Evolutionary conservation across 2,888 invertebrate species (phyloP), one percentile per base, ranked within the genome.

Genomic region (Amblyjoppa fuscipennis): DNA sequence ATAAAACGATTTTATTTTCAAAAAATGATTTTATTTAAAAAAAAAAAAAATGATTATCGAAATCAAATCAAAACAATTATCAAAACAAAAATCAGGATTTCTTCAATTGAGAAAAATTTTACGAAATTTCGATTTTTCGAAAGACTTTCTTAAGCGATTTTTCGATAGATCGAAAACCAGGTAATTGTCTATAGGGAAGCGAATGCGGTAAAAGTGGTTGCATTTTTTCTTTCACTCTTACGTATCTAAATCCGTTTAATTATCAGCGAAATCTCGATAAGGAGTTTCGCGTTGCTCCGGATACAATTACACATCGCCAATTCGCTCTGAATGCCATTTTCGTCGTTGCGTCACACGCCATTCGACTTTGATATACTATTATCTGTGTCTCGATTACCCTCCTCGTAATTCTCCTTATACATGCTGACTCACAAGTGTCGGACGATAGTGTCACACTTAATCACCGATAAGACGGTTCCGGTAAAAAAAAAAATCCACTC

Each of bases 291-390:
- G 25, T 3, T 28, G 6, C 11, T 28, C 59, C 45, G 45, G 38
- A 34, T n/a, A 38, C 20, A 68, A 68, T 38, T 11, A 20, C n/a
- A 41, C 0, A 68, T 41, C 20, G 20, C 1, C 11, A 11, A 61
- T 41, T 34, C 45, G n/a, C 25, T 11, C 25, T 6, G 20, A 45
- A 41, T 68, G 20, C 38, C n/a, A 38, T 6, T 34, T 38, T 38
- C 64, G 20, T 66, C 28, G 28, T 59, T 59, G 59, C 59, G 59
- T 59, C 59, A 66, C 20, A 41, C 28, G 41, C 45, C 79, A 82
- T 70, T 61, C 70, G 74, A 85, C 85, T 85, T 85, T 82, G 85
- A 83, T 76, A 78, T 38, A 45, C 28, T 82, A 85, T 85, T 85
- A 85, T 75, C 31, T 16, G 9, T 64, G 31, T 34, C 49, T 45